These are phyloP conservation scores for Chorisops tibialis DNA, from an alignment of 2,888 invertebrate species.

Conservation along the genomic window DNA sequence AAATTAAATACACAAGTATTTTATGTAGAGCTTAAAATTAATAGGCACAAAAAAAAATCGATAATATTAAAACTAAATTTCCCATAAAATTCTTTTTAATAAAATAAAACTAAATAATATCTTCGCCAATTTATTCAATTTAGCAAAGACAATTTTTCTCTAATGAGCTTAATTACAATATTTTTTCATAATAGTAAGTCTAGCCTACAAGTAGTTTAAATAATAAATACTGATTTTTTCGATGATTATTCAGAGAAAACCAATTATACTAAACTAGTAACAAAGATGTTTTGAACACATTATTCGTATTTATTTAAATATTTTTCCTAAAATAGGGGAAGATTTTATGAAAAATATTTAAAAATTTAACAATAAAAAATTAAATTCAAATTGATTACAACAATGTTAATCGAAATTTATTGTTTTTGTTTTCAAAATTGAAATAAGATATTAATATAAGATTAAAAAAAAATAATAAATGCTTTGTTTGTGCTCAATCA, in stretches of 20 bases:
- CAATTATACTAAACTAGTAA: no score
- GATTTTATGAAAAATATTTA: constrained; percentile 43
- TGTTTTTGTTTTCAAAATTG: background rate
- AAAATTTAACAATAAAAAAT: constrained; percentile 26
- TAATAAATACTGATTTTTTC: no score
- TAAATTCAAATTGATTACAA: background rate
- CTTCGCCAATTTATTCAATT: constrained; percentile 4
- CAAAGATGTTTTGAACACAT: no score
- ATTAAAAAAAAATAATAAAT: constrained; percentile 36
- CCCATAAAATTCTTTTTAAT: constrained; percentile 1
- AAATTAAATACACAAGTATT: background rate
- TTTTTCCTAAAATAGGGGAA: constrained; percentile 47
- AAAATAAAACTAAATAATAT: no score
- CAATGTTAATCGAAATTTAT: background rate
- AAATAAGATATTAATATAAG: constrained; percentile 1
- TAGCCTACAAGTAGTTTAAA: background rate
- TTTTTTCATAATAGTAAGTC: background rate
- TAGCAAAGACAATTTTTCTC: no score
- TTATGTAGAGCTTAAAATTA: constrained; percentile 4
- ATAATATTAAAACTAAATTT: background rate
- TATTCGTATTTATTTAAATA: constrained; percentile 34
- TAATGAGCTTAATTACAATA: background rate
- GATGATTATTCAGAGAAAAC: no score
- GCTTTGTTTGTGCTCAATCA: constrained; percentile 50
- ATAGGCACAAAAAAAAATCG: background rate